Evolutionary conservation across 2,888 invertebrate species (phyloP).

Genomic region (Proisotoma minuta): DNA sequence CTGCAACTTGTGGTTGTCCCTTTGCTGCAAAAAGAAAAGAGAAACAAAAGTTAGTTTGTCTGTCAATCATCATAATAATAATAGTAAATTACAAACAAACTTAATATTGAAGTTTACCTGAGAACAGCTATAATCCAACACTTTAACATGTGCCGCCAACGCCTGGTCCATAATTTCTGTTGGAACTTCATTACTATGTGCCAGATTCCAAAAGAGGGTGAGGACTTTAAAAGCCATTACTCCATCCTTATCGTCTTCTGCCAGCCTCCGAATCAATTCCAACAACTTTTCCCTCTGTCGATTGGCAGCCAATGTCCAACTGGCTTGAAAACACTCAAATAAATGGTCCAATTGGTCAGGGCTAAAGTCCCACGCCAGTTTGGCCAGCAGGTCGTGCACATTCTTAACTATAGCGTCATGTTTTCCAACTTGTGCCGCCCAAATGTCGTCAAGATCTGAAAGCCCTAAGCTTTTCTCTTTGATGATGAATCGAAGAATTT

Average conservation of each 20-base stretch:
- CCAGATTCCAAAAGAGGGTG: constrained; percentile 92
- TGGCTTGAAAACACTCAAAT: constrained; percentile 77
- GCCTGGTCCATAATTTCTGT: constrained; percentile 98
- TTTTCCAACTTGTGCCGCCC: constrained; percentile 95
- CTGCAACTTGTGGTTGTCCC: constrained; percentile 90
- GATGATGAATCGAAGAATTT: constrained; percentile 93
- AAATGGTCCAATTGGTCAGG: constrained; percentile 95
- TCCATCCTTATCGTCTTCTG: constrained; percentile 97
- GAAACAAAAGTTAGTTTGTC: background rate
- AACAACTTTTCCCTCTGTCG: constrained; percentile 91
- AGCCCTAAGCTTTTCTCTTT: constrained; percentile 84
- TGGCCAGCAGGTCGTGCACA: constrained; percentile 90
- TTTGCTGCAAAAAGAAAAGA: constrained; percentile 58
- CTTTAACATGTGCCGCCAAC: constrained; percentile 89
- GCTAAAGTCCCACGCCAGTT: constrained; percentile 96
- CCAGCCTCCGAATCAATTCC: constrained; percentile 87
- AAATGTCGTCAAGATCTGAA: constrained; percentile 89
- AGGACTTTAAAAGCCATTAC: constrained; percentile 97
- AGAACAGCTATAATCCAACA: constrained; percentile 94
- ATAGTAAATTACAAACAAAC: background rate
- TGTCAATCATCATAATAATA: background rate
- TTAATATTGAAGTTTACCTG: constrained; percentile 56
- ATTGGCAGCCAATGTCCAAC: constrained; percentile 93
- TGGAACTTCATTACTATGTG: constrained; percentile 91
- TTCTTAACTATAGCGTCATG: constrained; percentile 98